phyloP scores from a whole-genome alignment of 2,797 vertebrate species.

The Phoxinus dragarum region DNA sequence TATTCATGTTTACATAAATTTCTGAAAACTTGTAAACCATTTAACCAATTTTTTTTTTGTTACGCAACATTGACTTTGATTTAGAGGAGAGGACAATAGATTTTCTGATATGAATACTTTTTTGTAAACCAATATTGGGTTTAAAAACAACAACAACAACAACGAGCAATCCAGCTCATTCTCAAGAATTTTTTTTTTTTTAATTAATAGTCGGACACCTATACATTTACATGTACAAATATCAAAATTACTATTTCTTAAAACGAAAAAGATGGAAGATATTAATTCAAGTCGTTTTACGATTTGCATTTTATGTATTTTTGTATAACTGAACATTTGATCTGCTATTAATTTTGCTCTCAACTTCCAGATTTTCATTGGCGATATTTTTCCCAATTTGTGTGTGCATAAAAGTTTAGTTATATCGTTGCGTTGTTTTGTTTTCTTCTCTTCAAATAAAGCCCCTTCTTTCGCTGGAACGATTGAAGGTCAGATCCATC shows the following conservation, averaged over 20 bases:
- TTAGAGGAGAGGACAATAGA: background rate
- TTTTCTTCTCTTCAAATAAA: slow-evolving; percentile 11
- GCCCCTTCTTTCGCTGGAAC: slow-evolving; percentile 29
- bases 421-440: slow-evolving; percentile 3
- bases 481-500: slow-evolving; percentile 58
- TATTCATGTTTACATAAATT: too few relatives aligned
- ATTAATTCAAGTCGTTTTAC: background rate
- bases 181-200: background rate
- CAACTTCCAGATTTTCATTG: slow-evolving; percentile 42
- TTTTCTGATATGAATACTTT: background rate
- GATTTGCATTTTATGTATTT: background rate
- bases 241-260: background rate
- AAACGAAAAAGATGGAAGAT: background rate
- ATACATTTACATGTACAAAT: background rate
- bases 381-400: slow-evolving; percentile 51
- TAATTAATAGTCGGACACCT: background rate
- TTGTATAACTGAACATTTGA: slow-evolving; percentile 21
- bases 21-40: background rate
- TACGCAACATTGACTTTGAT: too few relatives aligned
- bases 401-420: slow-evolving; percentile 38
- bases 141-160: background rate
- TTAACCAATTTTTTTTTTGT: background rate
- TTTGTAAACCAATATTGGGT: background rate
- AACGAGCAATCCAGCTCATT: background rate
- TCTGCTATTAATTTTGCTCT: slow-evolving; percentile 48